A percentile compares a stretch with the other conserved stretches of the same genome.
These are phyloP conservation scores for Bombus impatiens DNA, from an alignment of 1,140 invertebrate genomes.

Conservation along the genomic window DNA sequence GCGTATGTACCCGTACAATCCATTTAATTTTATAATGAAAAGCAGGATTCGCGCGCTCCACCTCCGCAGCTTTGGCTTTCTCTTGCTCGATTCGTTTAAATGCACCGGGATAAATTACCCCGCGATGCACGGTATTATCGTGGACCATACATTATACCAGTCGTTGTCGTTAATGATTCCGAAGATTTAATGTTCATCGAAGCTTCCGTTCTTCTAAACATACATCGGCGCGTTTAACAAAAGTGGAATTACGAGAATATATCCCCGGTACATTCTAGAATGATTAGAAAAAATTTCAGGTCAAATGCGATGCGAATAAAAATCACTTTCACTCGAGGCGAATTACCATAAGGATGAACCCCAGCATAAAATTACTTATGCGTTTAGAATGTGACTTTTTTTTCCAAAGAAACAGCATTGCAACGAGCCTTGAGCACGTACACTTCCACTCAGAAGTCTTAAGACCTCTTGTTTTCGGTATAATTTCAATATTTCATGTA, in stretches of 20 bases:
- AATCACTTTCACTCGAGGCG: slow-evolving; percentile 22
- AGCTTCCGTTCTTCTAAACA: too few species aligned
- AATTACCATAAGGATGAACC: not conserved
- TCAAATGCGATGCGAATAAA: not conserved
- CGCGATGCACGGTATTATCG: not conserved
- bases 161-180: slow-evolving; percentile 16
- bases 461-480: too few species aligned
- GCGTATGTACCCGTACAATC: too few species aligned
- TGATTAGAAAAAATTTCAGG: not conserved
- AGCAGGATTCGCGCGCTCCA: not conserved
- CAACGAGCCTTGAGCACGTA: not conserved
- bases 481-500: not conserved
- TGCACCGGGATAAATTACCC: slow-evolving; percentile 42
- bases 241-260: not conserved
- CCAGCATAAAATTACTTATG: not conserved
- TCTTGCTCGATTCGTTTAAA: slow-evolving; percentile 41
- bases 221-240: not conserved
- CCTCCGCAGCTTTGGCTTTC: slow-evolving; percentile 50
- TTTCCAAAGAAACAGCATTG: not conserved
- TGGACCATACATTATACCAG: slow-evolving; percentile 35
- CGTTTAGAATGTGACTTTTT: not conserved
- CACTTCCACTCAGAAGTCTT: not conserved
- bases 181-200: slow-evolving; percentile 15
- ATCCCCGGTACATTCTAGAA: too few species aligned
- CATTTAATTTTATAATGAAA: not conserved